These are phyloP conservation scores for Phocoena phocoena DNA, from an alignment of 2,113 vertebrate genomes.

Conservation along the genomic window DNA sequence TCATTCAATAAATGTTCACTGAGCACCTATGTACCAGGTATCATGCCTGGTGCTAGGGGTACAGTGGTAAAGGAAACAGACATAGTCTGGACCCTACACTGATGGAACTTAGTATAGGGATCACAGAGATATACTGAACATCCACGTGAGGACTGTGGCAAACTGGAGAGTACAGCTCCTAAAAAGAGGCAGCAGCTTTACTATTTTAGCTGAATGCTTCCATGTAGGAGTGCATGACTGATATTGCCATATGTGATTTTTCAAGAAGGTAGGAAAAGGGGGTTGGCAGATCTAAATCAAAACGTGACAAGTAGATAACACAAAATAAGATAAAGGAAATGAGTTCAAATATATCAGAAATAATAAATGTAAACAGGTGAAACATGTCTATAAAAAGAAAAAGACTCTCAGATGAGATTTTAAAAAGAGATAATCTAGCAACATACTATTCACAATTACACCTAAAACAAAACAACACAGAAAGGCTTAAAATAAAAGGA, in stretches of 20 bases:
- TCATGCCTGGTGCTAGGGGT: not conserved
- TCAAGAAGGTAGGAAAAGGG: not conserved
- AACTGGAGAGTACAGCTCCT: not conserved
- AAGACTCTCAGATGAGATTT: not conserved
- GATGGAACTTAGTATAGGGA: not conserved
- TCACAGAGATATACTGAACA: not conserved
- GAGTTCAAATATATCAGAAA: constrained; percentile 4
- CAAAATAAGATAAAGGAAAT: not conserved
- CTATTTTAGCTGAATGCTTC: not conserved
- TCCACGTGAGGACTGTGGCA: not conserved
- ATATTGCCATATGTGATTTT: not conserved
- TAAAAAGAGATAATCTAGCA: not conserved
- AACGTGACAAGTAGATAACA: not conserved
- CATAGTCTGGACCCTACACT: not conserved
- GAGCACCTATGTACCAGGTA: not conserved
- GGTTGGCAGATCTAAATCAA: not conserved
- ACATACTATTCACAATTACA: not conserved
- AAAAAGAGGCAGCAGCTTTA: not conserved
- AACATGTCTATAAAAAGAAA: not conserved
- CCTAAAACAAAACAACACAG: not conserved
- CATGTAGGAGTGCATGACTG: not conserved
- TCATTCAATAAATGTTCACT: not conserved
- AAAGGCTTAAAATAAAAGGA: not conserved
- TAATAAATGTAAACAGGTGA: not conserved
- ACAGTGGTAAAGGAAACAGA: not conserved